These are phyloP conservation scores for Thumatha senex DNA, from an alignment of 2,888 invertebrate genomes.

Conservation along the genomic window DNA sequence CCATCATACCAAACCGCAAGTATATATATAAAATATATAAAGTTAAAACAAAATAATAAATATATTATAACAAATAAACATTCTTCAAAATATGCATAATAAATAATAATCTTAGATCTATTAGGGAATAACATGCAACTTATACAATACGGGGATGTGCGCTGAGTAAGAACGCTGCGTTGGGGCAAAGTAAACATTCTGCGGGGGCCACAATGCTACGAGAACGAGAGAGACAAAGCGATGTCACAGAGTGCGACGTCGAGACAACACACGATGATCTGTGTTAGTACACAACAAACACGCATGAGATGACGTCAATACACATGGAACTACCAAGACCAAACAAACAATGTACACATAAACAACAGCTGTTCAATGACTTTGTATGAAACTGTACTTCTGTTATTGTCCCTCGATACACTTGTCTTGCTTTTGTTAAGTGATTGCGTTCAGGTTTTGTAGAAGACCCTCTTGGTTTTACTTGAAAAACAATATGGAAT, in stretches of 20 bases:
- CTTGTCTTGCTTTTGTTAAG: conserved; percentile 53
- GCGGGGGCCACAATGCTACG: conserved; percentile 77
- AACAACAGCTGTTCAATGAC: conserved; percentile 54
- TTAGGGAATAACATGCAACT: conserved; percentile 72
- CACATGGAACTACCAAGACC: conserved; percentile 76
- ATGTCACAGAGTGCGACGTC: conserved; percentile 66
- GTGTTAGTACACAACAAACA: conserved; percentile 77
- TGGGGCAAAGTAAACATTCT: conserved; percentile 66
- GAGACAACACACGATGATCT: conserved; percentile 56
- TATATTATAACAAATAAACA: conserved; percentile 37
- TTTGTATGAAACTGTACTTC: conserved; percentile 59
- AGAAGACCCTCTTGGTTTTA: conserved; percentile 72
- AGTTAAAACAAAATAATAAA: conserved; percentile 35
- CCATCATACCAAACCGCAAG: neutral
- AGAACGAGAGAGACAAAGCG: conserved; percentile 71
- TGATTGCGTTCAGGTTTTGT: conserved; percentile 68
- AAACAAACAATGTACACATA: conserved; percentile 65
- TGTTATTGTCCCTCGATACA: conserved; percentile 55
- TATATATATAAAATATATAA: conserved; percentile 23
- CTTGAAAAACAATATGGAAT: conserved; percentile 74
- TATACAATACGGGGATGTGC: conserved; percentile 60
- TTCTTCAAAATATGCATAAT: conserved; percentile 38
- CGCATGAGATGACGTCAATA: conserved; percentile 70
- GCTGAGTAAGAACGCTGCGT: conserved; percentile 69
- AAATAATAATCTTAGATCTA: conserved; percentile 57